phyloP scores from a whole-genome alignment of 2,113 vertebrate species.

The Oxyura jamaicensis region DNA sequence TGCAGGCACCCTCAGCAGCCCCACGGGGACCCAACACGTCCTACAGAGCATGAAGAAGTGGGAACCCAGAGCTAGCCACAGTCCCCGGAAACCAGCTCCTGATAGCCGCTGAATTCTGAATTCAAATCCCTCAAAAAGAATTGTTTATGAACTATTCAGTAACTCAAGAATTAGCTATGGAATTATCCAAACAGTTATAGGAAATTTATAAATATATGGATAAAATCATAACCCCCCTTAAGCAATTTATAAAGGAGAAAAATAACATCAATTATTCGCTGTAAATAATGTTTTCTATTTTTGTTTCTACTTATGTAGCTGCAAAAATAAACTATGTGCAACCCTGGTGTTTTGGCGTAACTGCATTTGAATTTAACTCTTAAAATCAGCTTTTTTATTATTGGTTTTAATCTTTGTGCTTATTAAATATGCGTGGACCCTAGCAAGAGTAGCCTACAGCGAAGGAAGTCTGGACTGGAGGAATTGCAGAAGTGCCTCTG shows the following conservation, averaged over 20 bases:
- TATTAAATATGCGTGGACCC: neutral
- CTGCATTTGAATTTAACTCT: neutral
- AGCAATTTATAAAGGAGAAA: slow-evolving; percentile 24
- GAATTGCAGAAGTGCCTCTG: neutral
- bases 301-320: neutral
- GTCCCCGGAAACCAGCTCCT: neutral
- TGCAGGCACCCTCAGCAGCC: neutral
- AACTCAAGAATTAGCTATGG: neutral
- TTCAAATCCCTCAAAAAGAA: neutral
- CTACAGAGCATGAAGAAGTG: neutral
- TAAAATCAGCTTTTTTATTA: neutral
- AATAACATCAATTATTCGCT: slow-evolving; percentile 7
- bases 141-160: neutral
- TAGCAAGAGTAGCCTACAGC: neutral
- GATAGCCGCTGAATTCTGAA: neutral
- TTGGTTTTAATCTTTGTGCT: neutral
- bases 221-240: neutral
- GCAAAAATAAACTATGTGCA: neutral
- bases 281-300: neutral
- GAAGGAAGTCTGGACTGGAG: neutral
- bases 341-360: neutral
- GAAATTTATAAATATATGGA: neutral
- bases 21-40: fast-evolving
- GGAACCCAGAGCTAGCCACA: neutral
- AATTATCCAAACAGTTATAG: slow-evolving; percentile 23